phyloP scores from a whole-genome alignment of 2,113 vertebrate species.

The Canis aureus region DNA sequence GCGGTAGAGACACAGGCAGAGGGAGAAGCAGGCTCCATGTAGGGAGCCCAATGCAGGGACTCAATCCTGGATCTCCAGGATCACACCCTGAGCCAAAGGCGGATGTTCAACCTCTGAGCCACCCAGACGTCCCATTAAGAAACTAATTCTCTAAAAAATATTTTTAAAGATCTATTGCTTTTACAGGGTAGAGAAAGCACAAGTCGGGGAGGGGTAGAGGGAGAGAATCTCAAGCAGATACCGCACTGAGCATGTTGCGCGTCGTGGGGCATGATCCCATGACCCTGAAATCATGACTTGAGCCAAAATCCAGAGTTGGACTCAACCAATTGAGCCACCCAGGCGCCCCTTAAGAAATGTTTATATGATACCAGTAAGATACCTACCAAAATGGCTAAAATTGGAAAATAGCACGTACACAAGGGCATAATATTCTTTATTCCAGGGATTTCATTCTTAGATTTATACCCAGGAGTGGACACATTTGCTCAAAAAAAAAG shows the following conservation, averaged over 20 bases:
- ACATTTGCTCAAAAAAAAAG: constrained; percentile 4
- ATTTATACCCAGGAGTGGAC: not conserved
- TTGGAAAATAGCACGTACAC: not conserved
- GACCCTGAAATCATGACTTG: not conserved
- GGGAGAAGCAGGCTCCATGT: too few species aligned
- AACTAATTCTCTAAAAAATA: not conserved
- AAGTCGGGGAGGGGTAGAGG: not conserved
- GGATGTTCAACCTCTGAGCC: too few species aligned
- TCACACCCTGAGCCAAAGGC: too few species aligned
- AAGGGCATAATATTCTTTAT: not conserved
- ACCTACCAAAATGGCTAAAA: not conserved
- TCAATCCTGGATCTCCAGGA: too few species aligned
- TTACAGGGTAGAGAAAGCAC: not conserved
- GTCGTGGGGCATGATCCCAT: not conserved
- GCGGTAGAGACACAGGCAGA: too few species aligned
- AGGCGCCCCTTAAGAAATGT: not conserved
- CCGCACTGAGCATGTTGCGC: not conserved
- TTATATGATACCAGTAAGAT: not conserved
- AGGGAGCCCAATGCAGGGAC: too few species aligned
- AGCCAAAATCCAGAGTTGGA: not conserved
- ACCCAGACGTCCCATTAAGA: not conserved
- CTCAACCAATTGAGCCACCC: not conserved
- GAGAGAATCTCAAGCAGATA: not conserved
- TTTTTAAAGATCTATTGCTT: not conserved
- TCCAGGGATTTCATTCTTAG: not conserved